Evolutionary conservation across 2,113 vertebrate genomes (phyloP).

Genomic region (Chionodraco myersi): DNA sequence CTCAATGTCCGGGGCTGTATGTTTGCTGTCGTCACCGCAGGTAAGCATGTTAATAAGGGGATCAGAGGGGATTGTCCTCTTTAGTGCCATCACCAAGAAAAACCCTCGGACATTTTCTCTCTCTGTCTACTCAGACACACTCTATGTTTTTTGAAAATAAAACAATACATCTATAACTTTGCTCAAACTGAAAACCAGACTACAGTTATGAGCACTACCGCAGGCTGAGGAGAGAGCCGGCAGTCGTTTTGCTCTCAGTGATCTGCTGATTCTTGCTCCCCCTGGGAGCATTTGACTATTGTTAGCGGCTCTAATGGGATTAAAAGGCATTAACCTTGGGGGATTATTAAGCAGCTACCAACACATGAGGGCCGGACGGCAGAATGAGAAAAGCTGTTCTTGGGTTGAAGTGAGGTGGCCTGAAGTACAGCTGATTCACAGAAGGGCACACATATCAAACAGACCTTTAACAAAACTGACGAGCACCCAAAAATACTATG

Average conservation of each 20-base stretch:
- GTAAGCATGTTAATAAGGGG: constrained; percentile 83
- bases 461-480: constrained; percentile 10
- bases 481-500: not conserved
- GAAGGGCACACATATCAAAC: constrained; percentile 53
- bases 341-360: constrained; percentile 72
- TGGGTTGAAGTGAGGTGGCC: constrained; percentile 43
- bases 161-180: not conserved
- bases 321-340: constrained; percentile 65
- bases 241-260: constrained; percentile 9
- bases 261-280: constrained; percentile 64
- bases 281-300: constrained; percentile 66
- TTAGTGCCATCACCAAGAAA: constrained; percentile 49
- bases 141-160: not conserved
- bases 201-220: not conserved
- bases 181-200: not conserved
- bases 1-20: constrained; percentile 53
- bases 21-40: constrained; percentile 77
- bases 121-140: constrained; percentile 9
- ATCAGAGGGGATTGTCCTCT: constrained; percentile 83
- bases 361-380: constrained; percentile 67
- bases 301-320: constrained; percentile 76
- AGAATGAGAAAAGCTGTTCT: constrained; percentile 69
- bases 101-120: constrained; percentile 19
- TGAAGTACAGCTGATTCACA: constrained; percentile 60
- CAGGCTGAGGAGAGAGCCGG: not conserved